Base-by-base conservation (phyloP, 1,140 invertebrate genomes). In the Tenebrio molitor region DNA sequence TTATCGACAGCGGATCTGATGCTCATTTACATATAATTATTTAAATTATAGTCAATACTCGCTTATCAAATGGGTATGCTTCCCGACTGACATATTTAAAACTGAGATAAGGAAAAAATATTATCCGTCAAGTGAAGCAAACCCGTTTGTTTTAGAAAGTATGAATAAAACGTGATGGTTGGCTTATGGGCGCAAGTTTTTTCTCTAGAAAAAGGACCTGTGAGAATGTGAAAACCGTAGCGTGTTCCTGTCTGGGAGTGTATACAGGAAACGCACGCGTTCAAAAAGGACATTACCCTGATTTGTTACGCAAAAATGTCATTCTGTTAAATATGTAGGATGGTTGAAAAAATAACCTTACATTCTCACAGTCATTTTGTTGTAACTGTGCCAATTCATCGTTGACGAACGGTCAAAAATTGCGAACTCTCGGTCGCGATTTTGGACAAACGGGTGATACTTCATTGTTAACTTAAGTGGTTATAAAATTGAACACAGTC, bases 201-300 rank as follows among this genome's bases (percentile, higher is more conserved):
- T 36, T 29, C 3, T 29, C 3, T 29, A 29, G 8, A 29, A 29
- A 34, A 29, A 36, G 58, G 23, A 36, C 33, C 29, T 65, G 16
- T 34, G 39, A 25, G 33, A 65, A 65, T 65, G 25, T 39, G 33
- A 21, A 65, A 39, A 65, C n/a, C n/a, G n/a, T n/a, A n/a, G n/a
- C n/a, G n/a, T n/a, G n/a, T n/a, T 16, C 4, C 44, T 50, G 2
- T 15, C 10, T 19, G 16, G 10, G 21, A 29, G 62, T 15, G 65
- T 75, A 75, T 72, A 75, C 63, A 75, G 74, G 74, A 75, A 75
- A 70, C 74, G 72, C 67, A 73, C 71, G 68, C 63, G 68, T 71
- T 75, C 68, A 72, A 73, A 73, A 62, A 73, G 74, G 74, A 42
- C 74, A 71, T 73, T 76, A 76, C 71, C 68, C 74, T 42, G 36